A percentile compares a stretch with the other conserved stretches of the same genome.
Evolutionary conservation across 2,113 vertebrate genomes (phyloP).

Genomic region (Sterrhoptilus dennistouni): DNA sequence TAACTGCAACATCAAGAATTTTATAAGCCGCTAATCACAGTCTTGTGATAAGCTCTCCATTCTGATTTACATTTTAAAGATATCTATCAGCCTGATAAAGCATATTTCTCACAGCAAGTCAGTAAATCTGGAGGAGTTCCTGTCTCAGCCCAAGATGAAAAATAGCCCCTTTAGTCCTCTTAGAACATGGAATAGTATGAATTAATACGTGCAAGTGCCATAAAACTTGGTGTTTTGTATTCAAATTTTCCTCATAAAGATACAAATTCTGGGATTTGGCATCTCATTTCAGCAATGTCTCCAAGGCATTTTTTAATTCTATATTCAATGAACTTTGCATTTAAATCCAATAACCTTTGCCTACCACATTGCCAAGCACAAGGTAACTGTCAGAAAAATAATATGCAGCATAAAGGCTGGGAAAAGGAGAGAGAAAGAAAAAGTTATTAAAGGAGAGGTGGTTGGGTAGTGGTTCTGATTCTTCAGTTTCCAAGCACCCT

Average conservation of each 20-base stretch:
- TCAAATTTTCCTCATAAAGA: conserved; percentile 30
- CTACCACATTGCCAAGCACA: background rate
- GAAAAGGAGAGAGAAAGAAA: background rate
- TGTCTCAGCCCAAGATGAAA: conserved; percentile 57
- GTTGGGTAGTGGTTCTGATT: background rate
- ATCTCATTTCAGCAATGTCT: background rate
- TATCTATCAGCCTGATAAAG: conserved; percentile 58
- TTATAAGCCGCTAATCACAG: conserved; percentile 38
- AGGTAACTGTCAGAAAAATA: conserved; percentile 21
- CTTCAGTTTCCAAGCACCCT: background rate
- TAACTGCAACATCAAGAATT: background rate
- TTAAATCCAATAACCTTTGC: conserved; percentile 39
- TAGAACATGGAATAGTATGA: conserved; percentile 30
- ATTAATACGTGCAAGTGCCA: conserved; percentile 57
- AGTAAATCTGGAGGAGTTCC: conserved; percentile 61
- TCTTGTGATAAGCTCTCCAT: conserved; percentile 25
- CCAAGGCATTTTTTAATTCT: conserved; percentile 39
- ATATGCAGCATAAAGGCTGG: background rate
- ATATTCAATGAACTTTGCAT: conserved; percentile 32
- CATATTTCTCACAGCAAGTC: conserved; percentile 37
- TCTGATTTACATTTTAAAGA: conserved; percentile 74
- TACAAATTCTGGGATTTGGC: conserved; percentile 29
- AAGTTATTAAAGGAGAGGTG: background rate
- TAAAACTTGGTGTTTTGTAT: conserved; percentile 48
- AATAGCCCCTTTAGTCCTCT: conserved; percentile 50